Evolutionary conservation across 2,113 vertebrate species (phyloP), one percentile per base, ranked within the genome.

Genomic region (Noturus placidus): DNA sequence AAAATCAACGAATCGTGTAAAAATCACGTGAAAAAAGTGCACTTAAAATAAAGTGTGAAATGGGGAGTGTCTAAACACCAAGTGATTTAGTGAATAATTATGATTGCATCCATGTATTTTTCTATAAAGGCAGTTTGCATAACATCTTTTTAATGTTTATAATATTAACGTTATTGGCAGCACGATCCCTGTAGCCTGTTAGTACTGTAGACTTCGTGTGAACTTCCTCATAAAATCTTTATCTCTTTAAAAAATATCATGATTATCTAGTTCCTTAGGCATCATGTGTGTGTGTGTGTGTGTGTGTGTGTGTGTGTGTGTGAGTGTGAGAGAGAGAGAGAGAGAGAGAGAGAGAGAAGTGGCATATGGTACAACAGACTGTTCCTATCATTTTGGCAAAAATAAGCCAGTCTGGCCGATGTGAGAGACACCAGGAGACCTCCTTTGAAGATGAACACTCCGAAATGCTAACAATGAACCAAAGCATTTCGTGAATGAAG

Each of bases 361-460:
- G 69, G 90, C 92, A 92, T 91, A 88, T 91, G 70, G 89, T 88
- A 88, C 87, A 82, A 87, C 89, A 88, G 70, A 84, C 69, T 77
- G 70, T 52, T 57, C 57, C 81, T 76, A 70, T 83, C 57, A 67
- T 83, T 83, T 87, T 87, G 86, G 80, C 86, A 87, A 87, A 76
- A 83, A 59, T 92, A 87, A 90, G 85, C 54, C 88, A 92, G 87
- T 74, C 63, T 14, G 81, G 87, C 81, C 54, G 30, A 82, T 3
- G 69, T 89, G 59, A 77, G 54, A 72, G 88, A 82, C 76, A 85
- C 65, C 69, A 74, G 78, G 84, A 67, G 61, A 77, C 69, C 25
- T 76, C 81, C 70, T 87, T 35, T 54, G 77, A 83, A 25, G 86
- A 90, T 84, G 90, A 91, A 81, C n/a, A 15, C 52, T 65, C 5